These are phyloP conservation scores for Caenorhabditis parvicauda DNA, from an alignment of 2,888 invertebrate species.

Conservation along the genomic window DNA sequence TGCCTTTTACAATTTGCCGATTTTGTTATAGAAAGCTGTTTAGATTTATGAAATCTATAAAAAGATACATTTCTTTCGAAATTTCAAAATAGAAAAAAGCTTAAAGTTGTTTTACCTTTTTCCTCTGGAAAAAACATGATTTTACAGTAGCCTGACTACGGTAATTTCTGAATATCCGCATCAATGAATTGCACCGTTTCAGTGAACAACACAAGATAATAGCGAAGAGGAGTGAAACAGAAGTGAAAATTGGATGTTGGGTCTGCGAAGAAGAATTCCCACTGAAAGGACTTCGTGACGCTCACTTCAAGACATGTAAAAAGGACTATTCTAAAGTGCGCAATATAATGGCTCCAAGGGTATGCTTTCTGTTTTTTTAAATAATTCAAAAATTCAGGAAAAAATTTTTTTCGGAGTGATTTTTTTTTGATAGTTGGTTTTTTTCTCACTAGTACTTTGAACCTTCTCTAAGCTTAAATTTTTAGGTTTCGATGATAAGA, in stretches of 20 bases:
- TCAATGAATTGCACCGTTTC: constrained; percentile 4
- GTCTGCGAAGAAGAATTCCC: constrained; percentile 60
- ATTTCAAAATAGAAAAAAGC: not conserved
- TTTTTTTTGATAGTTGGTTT: too few species aligned
- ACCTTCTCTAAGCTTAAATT: too few species aligned
- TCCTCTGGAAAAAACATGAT: not conserved
- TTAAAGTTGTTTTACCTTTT: not conserved
- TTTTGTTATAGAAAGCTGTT: too few species aligned
- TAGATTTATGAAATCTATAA: too few species aligned
- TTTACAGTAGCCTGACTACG: not conserved
- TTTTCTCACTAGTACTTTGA: too few species aligned
- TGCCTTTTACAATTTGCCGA: too few species aligned
- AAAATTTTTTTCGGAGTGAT: not conserved
- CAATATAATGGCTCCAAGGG: constrained; percentile 40
- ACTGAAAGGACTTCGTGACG: constrained; percentile 49
- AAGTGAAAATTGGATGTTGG: constrained; percentile 52
- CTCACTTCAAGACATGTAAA: constrained; percentile 50
- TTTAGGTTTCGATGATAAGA: too few species aligned
- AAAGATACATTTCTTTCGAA: too few species aligned
- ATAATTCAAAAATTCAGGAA: not conserved
- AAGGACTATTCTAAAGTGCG: constrained; percentile 44
- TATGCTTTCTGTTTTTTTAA: not conserved
- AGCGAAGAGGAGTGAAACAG: constrained; percentile 45
- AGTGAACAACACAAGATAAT: constrained; percentile 51
- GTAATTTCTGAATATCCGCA: not conserved